Conservation (phyloP, 2,797 vertebrate genomes). For the Acanthis flammea region DNA sequence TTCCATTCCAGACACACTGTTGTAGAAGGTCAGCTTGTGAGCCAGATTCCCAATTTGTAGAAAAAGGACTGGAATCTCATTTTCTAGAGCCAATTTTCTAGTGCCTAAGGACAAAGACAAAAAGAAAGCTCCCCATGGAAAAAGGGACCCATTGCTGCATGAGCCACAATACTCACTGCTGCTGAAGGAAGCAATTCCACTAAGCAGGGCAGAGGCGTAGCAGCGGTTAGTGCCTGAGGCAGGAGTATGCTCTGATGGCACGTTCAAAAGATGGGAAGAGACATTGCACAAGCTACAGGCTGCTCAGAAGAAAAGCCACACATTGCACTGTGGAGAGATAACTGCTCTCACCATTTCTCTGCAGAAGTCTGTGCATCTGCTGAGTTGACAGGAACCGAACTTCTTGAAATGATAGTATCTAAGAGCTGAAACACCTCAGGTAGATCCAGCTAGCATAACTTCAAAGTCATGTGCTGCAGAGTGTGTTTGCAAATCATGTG, state of each 20-base stretch:
- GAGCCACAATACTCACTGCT: not conserved
- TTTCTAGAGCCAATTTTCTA: not conserved
- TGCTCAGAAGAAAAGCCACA: not conserved
- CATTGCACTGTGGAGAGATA: not conserved
- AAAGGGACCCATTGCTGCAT: not conserved
- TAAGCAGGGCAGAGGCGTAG: not conserved
- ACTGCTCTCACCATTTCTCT: not conserved
- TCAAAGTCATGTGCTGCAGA: not conserved
- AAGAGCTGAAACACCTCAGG: not conserved
- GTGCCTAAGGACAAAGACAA: not conserved
- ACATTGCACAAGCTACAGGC: not conserved
- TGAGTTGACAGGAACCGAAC: not conserved
- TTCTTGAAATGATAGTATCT: not conserved
- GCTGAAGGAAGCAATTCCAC: not conserved
- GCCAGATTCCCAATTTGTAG: not conserved
- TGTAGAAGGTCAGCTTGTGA: not conserved
- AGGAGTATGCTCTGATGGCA: not conserved
- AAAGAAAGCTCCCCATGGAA: not conserved
- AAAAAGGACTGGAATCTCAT: not conserved
- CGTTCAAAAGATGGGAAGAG: not conserved
- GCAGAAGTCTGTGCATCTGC: not conserved
- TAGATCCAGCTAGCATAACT: not conserved
- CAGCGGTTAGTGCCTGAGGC: not conserved
- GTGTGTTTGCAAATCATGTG: not conserved
- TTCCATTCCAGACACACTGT: not conserved